phyloP scores from a whole-genome alignment of 64 coral and sea anemone genomes.

The Actinia tenebrosa region DNA sequence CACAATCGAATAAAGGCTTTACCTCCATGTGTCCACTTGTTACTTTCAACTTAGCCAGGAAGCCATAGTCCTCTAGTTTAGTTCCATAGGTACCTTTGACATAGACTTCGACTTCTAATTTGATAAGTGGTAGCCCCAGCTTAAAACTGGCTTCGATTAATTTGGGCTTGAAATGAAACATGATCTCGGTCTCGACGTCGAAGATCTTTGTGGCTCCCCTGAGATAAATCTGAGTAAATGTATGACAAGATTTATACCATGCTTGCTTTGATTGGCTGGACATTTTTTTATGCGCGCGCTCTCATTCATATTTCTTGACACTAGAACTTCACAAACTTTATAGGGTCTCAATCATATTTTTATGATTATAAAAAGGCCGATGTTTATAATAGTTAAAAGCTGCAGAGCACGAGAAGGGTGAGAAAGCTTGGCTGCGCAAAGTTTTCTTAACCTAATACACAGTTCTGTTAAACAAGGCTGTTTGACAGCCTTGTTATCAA shows the following conservation, averaged over 20 bases:
- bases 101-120: background rate
- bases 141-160: background rate
- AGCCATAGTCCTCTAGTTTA: background rate
- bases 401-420: no score
- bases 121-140: background rate
- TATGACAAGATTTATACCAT: background rate
- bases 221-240: background rate
- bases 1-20: background rate
- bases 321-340: no score
- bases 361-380: no score
- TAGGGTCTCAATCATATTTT: no score
- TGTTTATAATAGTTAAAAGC: no score
- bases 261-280: no score
- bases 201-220: constrained; percentile 9
- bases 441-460: no score
- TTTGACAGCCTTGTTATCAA: no score
- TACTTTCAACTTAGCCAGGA: background rate
- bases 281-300: no score
- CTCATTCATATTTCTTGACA: no score
- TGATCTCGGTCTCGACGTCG: background rate
- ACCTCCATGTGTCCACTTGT: background rate
- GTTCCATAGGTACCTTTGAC: background rate
- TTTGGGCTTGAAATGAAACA: constrained; percentile 13
- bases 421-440: no score
- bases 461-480: no score